These are phyloP conservation scores for Hesperophylax magnus DNA, from an alignment of 1,140 invertebrate genomes.

Conservation along the genomic window DNA sequence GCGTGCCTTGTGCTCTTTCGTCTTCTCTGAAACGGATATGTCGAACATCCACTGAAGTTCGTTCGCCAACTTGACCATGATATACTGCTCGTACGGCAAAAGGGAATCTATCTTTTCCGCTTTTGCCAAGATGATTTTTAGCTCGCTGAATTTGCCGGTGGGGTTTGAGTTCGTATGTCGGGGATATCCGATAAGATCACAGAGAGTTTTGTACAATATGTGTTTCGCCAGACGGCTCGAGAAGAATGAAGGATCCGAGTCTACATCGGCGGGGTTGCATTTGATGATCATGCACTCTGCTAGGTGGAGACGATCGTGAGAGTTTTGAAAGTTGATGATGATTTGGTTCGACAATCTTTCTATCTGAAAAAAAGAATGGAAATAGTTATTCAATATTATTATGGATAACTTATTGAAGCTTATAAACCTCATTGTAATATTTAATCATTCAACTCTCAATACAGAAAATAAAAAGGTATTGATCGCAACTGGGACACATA, in stretches of 20 bases:
- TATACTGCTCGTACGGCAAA: slow-evolving; percentile 33
- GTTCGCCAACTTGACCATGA: slow-evolving; percentile 24
- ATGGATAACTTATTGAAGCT: too few species aligned
- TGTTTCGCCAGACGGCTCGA: slow-evolving; percentile 11
- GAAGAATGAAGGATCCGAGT: slow-evolving; percentile 12
- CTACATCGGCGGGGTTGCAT: slow-evolving; percentile 28
- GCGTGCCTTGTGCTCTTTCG: slow-evolving; percentile 9
- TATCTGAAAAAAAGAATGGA: slow-evolving; percentile 2
- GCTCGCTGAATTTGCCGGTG: slow-evolving; percentile 4
- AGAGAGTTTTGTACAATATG: slow-evolving; percentile 20
- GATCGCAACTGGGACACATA: too few species aligned
- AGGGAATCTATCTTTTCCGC: not conserved
- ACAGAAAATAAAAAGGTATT: too few species aligned
- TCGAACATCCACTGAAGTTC: slow-evolving; percentile 21
- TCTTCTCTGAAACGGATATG: not conserved
- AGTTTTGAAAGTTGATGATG: slow-evolving; percentile 32
- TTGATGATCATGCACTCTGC: slow-evolving; percentile 28
- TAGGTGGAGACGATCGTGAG: slow-evolving; percentile 23
- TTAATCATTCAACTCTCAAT: too few species aligned
- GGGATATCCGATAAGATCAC: slow-evolving; percentile 26
- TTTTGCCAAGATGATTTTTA: slow-evolving; percentile 13
- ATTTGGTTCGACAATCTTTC: slow-evolving; percentile 25
- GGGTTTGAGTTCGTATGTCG: not conserved
- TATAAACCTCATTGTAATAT: too few species aligned
- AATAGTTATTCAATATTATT: too few species aligned